Base-by-base conservation (phyloP, 1,140 invertebrate genomes). In the Pissodes strobi region DNA sequence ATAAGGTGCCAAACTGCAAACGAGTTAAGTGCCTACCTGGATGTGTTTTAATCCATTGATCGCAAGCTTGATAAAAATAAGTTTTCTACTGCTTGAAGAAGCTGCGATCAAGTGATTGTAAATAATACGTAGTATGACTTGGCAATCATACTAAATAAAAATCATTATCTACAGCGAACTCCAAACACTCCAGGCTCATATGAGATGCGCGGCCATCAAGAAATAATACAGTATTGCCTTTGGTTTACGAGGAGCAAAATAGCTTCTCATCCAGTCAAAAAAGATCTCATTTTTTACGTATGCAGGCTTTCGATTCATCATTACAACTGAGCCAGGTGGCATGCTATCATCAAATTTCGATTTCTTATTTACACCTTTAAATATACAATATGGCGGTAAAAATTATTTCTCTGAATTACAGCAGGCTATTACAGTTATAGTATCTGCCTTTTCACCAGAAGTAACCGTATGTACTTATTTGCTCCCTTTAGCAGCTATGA, bases 401-500 rank as follows among this genome's bases (percentile, higher is more conserved):
- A 60, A 67, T 43, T 48, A 52, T 12, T 65, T 65, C 23, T 22
- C 41, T 13, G 58, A 55, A 22, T 59, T 67, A 58, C 73, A 72
- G 41, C 64, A 67, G 43, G 45, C 60, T 17, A 65, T 58, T 13
- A 73, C 49, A 6, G 30, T 8, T 34, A 34, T 34, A 34, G 30
- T 34, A 8, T 34, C 30, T 34, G 6, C 30, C n/a, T 34, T 34
- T 34, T 34, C 30, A 8, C 30, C n/a, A 19, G 68, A 52, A 17
- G 71, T 72, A 13, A 61, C n/a, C 23, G 18, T 34, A n/a, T 64
- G 25, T 3, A 80, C 76, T 43, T 19, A 52, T 72, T 71, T 76
- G 8, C 70, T 30, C 59, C 74, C 73, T 74, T 78, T 81, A 1
- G 25, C 74, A 10, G 78, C 76, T 43, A 80, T 25, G 10, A 78